phyloP scores from a whole-genome alignment of 2,113 vertebrate species.

The Isichthys henryi region DNA sequence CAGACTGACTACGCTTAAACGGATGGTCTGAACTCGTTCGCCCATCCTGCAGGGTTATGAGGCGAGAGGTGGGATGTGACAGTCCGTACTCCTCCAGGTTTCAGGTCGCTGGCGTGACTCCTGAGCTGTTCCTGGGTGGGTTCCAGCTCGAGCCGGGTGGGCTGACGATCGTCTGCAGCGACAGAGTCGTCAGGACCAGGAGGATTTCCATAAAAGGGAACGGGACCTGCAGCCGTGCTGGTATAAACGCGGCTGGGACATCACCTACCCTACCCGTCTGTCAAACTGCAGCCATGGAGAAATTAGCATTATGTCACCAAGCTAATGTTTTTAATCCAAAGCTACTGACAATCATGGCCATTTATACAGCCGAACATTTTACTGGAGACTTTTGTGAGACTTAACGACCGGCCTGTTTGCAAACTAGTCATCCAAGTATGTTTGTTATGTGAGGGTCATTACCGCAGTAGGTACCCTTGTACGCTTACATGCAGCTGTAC shows the following conservation, averaged over 20 bases:
- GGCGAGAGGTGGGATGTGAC: background rate
- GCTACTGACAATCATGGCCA: background rate
- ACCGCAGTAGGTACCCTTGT: background rate
- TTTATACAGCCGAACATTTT: background rate
- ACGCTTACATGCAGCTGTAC: background rate
- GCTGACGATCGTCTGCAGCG: slow-evolving; percentile 26
- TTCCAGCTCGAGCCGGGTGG: slow-evolving; percentile 4
- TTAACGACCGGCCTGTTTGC: background rate
- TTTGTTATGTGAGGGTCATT: background rate
- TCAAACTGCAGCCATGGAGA: background rate
- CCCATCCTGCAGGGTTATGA: background rate
- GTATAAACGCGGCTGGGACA: background rate
- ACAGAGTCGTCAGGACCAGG: slow-evolving; percentile 19
- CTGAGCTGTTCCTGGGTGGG: slow-evolving; percentile 11
- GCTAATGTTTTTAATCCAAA: background rate
- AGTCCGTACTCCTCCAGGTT: background rate
- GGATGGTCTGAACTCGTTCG: background rate
- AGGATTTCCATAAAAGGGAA: slow-evolving; percentile 44
- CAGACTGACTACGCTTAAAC: background rate
- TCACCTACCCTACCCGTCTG: background rate
- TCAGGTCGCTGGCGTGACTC: background rate
- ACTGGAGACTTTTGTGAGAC: background rate
- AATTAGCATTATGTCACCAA: background rate
- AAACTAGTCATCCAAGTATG: background rate
- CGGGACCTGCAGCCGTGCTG: background rate